Base-by-base conservation (phyloP, 2,797 vertebrate genomes). In the Choloepus didactylus region DNA sequence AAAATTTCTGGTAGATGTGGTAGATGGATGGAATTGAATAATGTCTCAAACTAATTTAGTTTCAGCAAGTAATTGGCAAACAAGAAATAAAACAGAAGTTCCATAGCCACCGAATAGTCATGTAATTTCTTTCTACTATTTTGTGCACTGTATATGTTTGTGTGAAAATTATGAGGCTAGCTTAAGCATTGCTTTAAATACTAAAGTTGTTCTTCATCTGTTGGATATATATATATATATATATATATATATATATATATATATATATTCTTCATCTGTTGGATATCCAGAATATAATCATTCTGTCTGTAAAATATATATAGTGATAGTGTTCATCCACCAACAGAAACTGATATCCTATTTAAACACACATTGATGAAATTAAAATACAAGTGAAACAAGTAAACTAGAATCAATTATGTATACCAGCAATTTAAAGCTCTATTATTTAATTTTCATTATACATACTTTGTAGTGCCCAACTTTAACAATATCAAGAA, bases 401-500 rank as follows among this genome's bases (percentile, higher is more conserved):
- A 88, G 64, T 49, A 25, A 31, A 5, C 44, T 79, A 49, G 31
- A 67, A 85, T 87, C 9, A 15, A 18, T 49, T 49, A 87, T 4
- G 2, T 67, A 91, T 21, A 25, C 25, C 16, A 46, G 27, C 14
- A 46, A 6, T 59, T 87, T 29, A 85, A 87, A 81, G 84, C 31
- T 27, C 49, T 66, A 27, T 35, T n/a, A 70, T 31, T 88, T 91
- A 67, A 72, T 77, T 89, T 85, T 59, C 70, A 69, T 64, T 49
- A 56, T 12, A 27, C 29, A 75, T 49, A 64, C 11, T 82, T 46
- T 25, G 19, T 59, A 44, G 5, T 21, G 62, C 8, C 41, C 12
- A 18, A 77, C 81, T 87, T 90, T 77, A 93, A 51, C 51, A 84
- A 89, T 73, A 93, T 44, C 94, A 77, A 60, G 85, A 56, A 60